Conservation (phyloP, 2,113 vertebrate species). For the Boleophthalmus pectinirostris region DNA sequence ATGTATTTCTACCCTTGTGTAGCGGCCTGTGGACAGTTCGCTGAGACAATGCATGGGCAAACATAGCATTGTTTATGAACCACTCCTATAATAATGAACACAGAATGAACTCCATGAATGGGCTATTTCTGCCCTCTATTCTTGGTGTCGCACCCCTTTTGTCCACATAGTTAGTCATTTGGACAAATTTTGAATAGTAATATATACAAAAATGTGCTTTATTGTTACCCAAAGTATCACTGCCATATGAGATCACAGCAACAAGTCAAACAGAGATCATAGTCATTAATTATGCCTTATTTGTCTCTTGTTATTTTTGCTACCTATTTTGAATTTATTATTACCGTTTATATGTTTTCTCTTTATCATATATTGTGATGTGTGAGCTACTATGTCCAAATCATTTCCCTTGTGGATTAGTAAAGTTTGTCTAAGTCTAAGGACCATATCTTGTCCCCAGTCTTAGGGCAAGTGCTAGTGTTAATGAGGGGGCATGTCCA, state of each 20-base stretch:
- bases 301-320: no score
- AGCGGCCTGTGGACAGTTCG: slow-evolving; percentile 12
- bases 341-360: no score
- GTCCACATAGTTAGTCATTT: background rate
- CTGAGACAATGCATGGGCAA: slow-evolving; percentile 54
- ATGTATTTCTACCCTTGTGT: slow-evolving; percentile 34
- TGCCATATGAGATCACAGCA: slow-evolving; percentile 21
- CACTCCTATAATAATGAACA: slow-evolving; percentile 34
- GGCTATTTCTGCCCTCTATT: slow-evolving; percentile 16
- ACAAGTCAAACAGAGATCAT: slow-evolving; percentile 2
- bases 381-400: no score
- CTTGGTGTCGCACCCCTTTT: slow-evolving; percentile 12
- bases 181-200: background rate
- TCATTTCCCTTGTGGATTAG: no score
- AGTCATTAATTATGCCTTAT: no score
- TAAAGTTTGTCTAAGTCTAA: no score
- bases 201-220: background rate
- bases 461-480: no score
- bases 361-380: no score
- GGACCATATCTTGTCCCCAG: no score
- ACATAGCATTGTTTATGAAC: slow-evolving; percentile 31
- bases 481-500: no score
- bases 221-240: background rate
- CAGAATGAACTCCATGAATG: slow-evolving; percentile 17
- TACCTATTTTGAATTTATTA: no score